A percentile compares a stretch with the other conserved stretches of the same genome.
Conservation (phyloP, 2,888 invertebrate genomes). For the Luperina nickerlii region DNA sequence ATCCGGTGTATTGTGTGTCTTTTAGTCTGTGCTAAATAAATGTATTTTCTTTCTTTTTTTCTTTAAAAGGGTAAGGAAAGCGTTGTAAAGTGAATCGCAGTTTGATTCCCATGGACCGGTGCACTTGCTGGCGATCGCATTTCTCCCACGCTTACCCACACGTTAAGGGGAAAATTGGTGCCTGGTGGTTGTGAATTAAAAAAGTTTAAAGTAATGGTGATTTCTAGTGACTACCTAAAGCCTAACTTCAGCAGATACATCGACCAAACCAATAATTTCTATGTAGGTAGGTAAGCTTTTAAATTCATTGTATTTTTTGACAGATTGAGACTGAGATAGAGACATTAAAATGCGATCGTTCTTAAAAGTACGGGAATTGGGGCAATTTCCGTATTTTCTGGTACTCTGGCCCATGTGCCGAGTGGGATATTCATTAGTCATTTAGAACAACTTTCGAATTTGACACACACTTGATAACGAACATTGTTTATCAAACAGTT, state of each 20-base stretch:
- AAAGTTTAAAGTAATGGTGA: not conserved
- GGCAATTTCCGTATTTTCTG: too few relatives aligned
- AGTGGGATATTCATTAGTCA: not conserved
- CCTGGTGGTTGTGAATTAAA: not conserved
- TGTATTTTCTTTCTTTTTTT: too few relatives aligned
- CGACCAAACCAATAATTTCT: not conserved
- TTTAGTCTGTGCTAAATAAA: too few relatives aligned
- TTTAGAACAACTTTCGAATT: not conserved
- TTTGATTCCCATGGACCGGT: conserved; percentile 54
- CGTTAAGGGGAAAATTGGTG: conserved; percentile 55
- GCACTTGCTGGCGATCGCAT: conserved; percentile 40
- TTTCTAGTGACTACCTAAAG: too few relatives aligned
- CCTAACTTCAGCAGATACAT: not conserved
- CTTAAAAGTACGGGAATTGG: too few relatives aligned
- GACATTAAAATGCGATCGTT: too few relatives aligned
- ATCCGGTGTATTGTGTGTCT: too few relatives aligned
- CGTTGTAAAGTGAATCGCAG: conserved; percentile 18
- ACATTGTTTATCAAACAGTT: too few relatives aligned
- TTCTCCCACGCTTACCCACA: conserved; percentile 58
- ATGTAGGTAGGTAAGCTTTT: not conserved
- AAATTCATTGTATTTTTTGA: not conserved
- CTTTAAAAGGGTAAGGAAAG: conserved; percentile 27
- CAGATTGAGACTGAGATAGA: too few relatives aligned
- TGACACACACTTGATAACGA: too few relatives aligned
- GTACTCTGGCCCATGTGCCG: not conserved